Conservation (phyloP, 2,888 invertebrate genomes). For the Linyphia triangularis region DNA sequence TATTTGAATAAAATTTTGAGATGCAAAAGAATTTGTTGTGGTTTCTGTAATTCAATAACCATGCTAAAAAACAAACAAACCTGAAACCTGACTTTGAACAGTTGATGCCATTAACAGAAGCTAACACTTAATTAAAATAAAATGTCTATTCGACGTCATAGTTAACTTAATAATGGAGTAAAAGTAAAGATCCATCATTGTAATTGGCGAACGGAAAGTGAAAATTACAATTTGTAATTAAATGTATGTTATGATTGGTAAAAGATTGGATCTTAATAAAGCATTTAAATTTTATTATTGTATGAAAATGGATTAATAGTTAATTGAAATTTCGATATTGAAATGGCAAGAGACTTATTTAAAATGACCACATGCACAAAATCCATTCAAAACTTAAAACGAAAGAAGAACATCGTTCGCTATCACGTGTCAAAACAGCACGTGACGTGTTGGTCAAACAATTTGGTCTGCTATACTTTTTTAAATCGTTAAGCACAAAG, state of each 20-base stretch:
- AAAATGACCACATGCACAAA: not conserved
- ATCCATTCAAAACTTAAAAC: not conserved
- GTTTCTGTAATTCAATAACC: not conserved
- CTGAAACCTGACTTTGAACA: not conserved
- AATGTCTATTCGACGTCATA: too few relatives aligned
- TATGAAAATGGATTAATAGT: too few relatives aligned
- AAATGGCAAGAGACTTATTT: too few relatives aligned
- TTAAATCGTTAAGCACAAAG: not conserved
- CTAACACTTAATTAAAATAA: not conserved
- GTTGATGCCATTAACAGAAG: not conserved
- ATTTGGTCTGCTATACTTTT: not conserved
- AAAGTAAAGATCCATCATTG: too few relatives aligned
- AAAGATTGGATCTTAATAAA: too few relatives aligned
- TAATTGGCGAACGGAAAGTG: too few relatives aligned
- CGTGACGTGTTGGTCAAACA: conserved; percentile 4
- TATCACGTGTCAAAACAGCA: conserved; percentile 57
- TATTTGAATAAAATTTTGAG: not conserved
- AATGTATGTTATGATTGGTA: too few relatives aligned
- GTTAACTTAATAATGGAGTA: too few relatives aligned
- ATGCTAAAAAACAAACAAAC: conserved; percentile 1
- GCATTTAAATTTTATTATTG: too few relatives aligned
- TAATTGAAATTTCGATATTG: too few relatives aligned
- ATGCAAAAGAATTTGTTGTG: not conserved
- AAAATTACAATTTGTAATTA: too few relatives aligned
- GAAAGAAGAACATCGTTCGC: not conserved